phyloP scores from a whole-genome alignment of 2,888 invertebrate genomes.

The Diabrotica balteata region DNA sequence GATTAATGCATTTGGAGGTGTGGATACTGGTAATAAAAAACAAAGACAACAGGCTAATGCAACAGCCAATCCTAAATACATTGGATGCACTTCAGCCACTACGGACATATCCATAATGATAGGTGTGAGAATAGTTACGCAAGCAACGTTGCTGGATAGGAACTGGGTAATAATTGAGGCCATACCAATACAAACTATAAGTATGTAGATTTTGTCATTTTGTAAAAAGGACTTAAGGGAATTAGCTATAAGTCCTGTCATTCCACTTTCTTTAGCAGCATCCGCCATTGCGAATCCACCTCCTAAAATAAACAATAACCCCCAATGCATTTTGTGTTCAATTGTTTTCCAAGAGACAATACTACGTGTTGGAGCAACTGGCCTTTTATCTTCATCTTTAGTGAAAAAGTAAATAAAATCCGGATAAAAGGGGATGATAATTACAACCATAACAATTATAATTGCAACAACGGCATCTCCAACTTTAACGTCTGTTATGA shows the following conservation, averaged over 20 bases:
- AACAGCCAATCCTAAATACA: constrained; percentile 89
- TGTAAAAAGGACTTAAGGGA: constrained; percentile 71
- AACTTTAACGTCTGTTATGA: constrained; percentile 67
- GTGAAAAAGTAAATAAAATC: constrained; percentile 75
- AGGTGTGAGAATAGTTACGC: constrained; percentile 86
- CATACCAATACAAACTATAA: constrained; percentile 78
- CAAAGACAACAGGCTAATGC: constrained; percentile 89
- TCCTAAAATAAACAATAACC: constrained; percentile 83
- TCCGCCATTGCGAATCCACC: constrained; percentile 92
- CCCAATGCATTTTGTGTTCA: constrained; percentile 88
- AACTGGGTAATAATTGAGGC: constrained; percentile 82
- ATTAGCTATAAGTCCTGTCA: constrained; percentile 77
- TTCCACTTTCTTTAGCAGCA: constrained; percentile 74
- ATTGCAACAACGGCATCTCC: constrained; percentile 84
- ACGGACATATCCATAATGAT: constrained; percentile 80
- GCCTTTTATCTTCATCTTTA: constrained; percentile 65
- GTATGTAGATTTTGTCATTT: constrained; percentile 69
- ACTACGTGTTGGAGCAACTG: constrained; percentile 70
- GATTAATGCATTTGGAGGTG: constrained; percentile 93
- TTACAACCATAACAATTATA: constrained; percentile 81
- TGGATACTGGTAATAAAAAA: constrained; percentile 94
- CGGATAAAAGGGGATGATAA: constrained; percentile 82
- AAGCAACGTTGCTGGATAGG: constrained; percentile 89
- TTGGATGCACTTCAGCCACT: constrained; percentile 73
- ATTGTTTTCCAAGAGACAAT: constrained; percentile 86